Conservation (phyloP, 1,140 invertebrate genomes). For the Papilio xuthus region DNA sequence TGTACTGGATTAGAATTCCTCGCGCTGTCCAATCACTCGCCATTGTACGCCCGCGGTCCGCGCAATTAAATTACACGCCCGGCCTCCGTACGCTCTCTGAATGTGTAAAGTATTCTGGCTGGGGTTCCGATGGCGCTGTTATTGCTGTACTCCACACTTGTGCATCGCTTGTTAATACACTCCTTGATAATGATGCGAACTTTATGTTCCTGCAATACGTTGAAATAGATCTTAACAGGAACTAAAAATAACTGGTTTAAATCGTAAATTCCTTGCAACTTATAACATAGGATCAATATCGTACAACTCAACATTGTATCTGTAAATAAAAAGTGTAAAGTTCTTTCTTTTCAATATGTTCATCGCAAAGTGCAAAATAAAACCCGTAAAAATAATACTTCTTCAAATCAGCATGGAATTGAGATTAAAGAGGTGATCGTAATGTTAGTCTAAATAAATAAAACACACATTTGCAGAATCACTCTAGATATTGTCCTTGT, state of each 20-base stretch:
- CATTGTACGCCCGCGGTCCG: constrained; percentile 52
- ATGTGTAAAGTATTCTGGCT: constrained; percentile 44
- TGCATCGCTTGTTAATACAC: neutral
- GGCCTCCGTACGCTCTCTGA: constrained; percentile 51
- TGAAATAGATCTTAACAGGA: neutral
- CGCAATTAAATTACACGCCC: constrained; percentile 59
- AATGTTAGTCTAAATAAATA: neutral
- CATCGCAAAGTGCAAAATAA: neutral
- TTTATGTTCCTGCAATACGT: neutral
- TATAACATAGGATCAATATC: neutral
- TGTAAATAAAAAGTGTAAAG: neutral
- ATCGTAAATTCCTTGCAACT: neutral
- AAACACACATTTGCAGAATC: constrained; percentile 3
- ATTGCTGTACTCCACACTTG: constrained; percentile 2
- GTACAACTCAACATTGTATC: neutral
- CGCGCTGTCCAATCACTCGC: constrained; percentile 56
- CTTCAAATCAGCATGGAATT: neutral
- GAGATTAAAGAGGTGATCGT: neutral
- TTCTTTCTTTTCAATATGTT: neutral
- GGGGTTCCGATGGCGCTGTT: neutral
- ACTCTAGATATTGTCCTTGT: neutral
- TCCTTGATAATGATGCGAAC: neutral
- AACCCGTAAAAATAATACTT: neutral
- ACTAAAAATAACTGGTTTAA: neutral
- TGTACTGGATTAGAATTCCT: constrained; percentile 54